phyloP scores from a whole-genome alignment of 2,113 vertebrate genomes.

The Prolemur simus region DNA sequence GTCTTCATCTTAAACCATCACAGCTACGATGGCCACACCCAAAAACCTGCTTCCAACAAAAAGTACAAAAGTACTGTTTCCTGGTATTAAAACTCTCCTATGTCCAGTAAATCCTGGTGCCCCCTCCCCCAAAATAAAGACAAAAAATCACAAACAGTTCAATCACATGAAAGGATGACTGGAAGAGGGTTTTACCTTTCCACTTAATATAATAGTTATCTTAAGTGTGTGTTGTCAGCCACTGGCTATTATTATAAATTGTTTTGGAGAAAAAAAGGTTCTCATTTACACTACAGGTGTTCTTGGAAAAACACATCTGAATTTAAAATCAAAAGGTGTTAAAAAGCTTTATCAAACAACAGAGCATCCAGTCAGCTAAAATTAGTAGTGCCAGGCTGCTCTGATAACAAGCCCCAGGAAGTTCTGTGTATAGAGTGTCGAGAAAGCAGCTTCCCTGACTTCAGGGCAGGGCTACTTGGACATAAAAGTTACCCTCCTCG shows the following conservation, averaged over 20 bases:
- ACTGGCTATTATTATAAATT: not conserved
- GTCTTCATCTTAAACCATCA: not conserved
- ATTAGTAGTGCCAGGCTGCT: slow-evolving; percentile 57
- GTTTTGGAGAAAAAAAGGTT: not conserved
- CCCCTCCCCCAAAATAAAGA: no score
- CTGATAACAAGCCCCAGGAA: slow-evolving; percentile 52
- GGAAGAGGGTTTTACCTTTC: not conserved
- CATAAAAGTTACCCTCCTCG: slow-evolving; percentile 57
- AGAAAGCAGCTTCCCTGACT: slow-evolving; percentile 58
- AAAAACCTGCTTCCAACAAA: not conserved
- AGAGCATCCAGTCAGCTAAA: slow-evolving; percentile 65
- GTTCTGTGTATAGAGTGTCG: slow-evolving; percentile 25
- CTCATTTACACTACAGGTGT: slow-evolving; percentile 28
- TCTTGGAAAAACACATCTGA: slow-evolving; percentile 56
- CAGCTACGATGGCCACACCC: not conserved
- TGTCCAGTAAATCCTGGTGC: not conserved
- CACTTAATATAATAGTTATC: not conserved
- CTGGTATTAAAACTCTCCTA: not conserved
- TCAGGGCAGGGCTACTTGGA: slow-evolving; percentile 19
- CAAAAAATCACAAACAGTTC: not conserved
- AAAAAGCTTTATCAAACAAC: slow-evolving; percentile 69
- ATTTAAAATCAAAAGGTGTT: slow-evolving; percentile 58
- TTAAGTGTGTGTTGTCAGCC: not conserved
- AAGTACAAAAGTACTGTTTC: not conserved
- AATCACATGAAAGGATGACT: not conserved